These are phyloP conservation scores for Blastobasis adustella DNA, from an alignment of 2,888 invertebrate genomes.

Conservation along the genomic window DNA sequence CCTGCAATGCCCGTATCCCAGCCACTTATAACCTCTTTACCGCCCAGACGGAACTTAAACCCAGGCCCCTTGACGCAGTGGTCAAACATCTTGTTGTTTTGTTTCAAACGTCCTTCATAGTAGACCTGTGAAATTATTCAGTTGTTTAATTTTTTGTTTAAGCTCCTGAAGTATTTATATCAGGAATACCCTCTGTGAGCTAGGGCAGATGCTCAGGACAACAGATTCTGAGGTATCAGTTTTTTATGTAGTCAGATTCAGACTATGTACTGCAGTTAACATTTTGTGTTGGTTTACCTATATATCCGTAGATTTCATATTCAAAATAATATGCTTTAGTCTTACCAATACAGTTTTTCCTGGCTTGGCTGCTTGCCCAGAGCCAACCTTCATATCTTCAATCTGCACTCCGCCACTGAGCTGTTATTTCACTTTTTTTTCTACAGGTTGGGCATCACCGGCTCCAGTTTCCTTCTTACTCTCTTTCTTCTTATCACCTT, in stretches of 20 bases:
- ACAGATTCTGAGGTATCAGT: no score
- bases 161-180: no score
- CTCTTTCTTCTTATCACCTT: conserved; percentile 56
- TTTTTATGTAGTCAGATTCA: no score
- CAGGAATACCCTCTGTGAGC: no score
- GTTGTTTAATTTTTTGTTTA: no score
- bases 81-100: conserved; percentile 92
- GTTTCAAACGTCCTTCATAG: conserved; percentile 88
- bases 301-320: no score
- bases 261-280: no score
- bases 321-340: not conserved
- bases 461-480: conserved; percentile 39
- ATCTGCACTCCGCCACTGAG: conserved; percentile 86
- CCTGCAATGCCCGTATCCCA: conserved; percentile 93
- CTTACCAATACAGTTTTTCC: conserved; percentile 81
- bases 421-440: conserved; percentile 68
- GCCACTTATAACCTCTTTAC: conserved; percentile 90
- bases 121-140: conserved; percentile 74
- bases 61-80: conserved; percentile 80
- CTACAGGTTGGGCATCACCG: conserved; percentile 19
- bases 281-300: no score
- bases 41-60: conserved; percentile 89
- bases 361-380: conserved; percentile 83
- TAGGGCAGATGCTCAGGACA: no score
- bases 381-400: conserved; percentile 88